phyloP scores from a whole-genome alignment of 1,140 invertebrate species.

The Hirudo medicinalis region DNA sequence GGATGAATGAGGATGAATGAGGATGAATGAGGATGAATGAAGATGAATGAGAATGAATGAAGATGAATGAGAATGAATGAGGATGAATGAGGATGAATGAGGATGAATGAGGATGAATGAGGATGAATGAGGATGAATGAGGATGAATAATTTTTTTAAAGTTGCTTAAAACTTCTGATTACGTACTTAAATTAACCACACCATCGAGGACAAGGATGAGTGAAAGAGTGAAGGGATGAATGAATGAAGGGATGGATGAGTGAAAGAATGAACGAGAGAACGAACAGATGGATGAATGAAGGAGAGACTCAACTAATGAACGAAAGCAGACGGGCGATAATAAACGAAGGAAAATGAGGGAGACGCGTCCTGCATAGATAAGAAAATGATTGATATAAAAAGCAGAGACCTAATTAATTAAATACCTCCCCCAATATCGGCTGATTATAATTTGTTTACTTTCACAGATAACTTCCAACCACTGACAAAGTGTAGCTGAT shows the following conservation, averaged over 20 bases:
- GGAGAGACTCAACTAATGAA: background rate
- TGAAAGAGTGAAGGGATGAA: background rate
- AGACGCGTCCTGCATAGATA: slow-evolving; percentile 9
- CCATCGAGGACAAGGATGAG: too few relatives aligned
- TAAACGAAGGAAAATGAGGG: slow-evolving; percentile 9
- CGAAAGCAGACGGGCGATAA: slow-evolving; percentile 8
- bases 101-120: background rate
- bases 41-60: too few relatives aligned
- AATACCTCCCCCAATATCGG: too few relatives aligned
- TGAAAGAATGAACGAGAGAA: background rate
- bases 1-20: background rate
- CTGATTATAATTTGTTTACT: too few relatives aligned
- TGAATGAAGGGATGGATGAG: background rate
- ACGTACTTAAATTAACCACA: too few relatives aligned
- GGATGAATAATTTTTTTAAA: too few relatives aligned
- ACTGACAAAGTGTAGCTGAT: too few relatives aligned
- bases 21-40: background rate
- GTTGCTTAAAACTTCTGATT: too few relatives aligned
- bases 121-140: background rate
- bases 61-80: too few relatives aligned
- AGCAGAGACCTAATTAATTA: too few relatives aligned
- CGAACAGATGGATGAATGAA: background rate
- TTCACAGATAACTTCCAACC: too few relatives aligned
- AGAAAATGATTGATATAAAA: slow-evolving; percentile 5
- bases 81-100: background rate